Evolutionary conservation across 1,140 invertebrate genomes (phyloP).

Genomic region (Ephestia elutella): DNA sequence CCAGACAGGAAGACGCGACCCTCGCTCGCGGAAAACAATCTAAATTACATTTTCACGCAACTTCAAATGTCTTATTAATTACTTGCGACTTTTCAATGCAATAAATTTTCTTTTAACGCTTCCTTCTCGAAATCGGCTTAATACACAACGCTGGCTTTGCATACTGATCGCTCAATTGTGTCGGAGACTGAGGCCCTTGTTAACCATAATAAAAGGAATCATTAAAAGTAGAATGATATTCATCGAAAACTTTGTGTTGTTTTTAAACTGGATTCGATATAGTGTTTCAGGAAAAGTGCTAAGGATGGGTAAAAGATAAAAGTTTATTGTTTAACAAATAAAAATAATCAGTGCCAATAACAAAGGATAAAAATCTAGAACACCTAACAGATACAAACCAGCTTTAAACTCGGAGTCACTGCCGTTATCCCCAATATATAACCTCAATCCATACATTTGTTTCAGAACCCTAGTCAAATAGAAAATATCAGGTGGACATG

Average conservation of each 20-base stretch:
- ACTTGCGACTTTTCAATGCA: conserved; percentile 69
- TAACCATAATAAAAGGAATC: conserved; percentile 14
- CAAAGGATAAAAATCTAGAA: neutral
- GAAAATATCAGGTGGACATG: conserved; percentile 52
- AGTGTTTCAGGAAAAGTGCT: too few species aligned
- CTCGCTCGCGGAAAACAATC: conserved; percentile 67
- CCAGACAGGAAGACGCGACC: conserved; percentile 57
- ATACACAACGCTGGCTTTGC: conserved; percentile 47
- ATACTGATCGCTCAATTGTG: conserved; percentile 54
- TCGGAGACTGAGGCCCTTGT: conserved; percentile 20
- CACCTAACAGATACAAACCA: neutral
- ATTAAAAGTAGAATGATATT: conserved; percentile 1
- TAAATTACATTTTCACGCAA: conserved; percentile 75
- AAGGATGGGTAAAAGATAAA: too few species aligned
- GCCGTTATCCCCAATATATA: conserved; percentile 23
- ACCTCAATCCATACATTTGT: conserved; percentile 33
- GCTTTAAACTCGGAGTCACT: neutral
- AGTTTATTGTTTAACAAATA: too few species aligned
- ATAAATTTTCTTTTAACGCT: conserved; percentile 72
- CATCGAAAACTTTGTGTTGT: neutral
- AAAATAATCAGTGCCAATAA: too few species aligned
- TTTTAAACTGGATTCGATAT: too few species aligned
- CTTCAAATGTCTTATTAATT: conserved; percentile 75
- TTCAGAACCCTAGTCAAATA: conserved; percentile 32
- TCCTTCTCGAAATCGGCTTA: conserved; percentile 61